Evolutionary conservation across 2,888 invertebrate genomes (phyloP).

Genomic region (Tenthredo mesomela): DNA sequence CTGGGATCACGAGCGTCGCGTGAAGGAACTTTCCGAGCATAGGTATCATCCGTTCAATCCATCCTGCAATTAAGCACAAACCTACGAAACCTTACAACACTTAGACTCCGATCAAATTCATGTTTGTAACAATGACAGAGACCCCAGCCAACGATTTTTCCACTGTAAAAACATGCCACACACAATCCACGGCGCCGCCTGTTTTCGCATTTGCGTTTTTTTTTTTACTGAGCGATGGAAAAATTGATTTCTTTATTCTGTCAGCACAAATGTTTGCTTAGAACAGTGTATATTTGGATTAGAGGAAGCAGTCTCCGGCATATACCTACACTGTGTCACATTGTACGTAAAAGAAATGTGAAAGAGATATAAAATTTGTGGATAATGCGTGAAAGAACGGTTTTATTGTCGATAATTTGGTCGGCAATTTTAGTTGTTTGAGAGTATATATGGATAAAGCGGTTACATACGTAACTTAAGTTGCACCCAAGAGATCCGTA

Average conservation of each 20-base stretch:
- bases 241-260: background rate
- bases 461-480: background rate
- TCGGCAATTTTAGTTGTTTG: background rate
- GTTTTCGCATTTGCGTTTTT: background rate
- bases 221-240: background rate
- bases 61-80: slow-evolving; percentile 16
- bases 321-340: background rate
- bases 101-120: background rate
- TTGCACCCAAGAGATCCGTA: slow-evolving; percentile 29
- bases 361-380: background rate
- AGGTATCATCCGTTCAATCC: slow-evolving; percentile 9
- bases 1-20: slow-evolving; percentile 12
- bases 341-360: background rate
- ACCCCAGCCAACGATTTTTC: background rate
- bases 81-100: slow-evolving; percentile 12
- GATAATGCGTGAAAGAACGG: background rate
- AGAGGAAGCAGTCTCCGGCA: background rate
- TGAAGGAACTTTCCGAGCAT: slow-evolving; percentile 17
- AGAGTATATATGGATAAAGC: background rate
- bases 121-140: background rate
- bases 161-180: background rate
- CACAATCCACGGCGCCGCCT: background rate
- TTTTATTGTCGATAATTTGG: background rate
- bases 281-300: background rate
- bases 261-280: background rate